phyloP scores from a whole-genome alignment of 2,888 invertebrate species.

The Nebria salina region DNA sequence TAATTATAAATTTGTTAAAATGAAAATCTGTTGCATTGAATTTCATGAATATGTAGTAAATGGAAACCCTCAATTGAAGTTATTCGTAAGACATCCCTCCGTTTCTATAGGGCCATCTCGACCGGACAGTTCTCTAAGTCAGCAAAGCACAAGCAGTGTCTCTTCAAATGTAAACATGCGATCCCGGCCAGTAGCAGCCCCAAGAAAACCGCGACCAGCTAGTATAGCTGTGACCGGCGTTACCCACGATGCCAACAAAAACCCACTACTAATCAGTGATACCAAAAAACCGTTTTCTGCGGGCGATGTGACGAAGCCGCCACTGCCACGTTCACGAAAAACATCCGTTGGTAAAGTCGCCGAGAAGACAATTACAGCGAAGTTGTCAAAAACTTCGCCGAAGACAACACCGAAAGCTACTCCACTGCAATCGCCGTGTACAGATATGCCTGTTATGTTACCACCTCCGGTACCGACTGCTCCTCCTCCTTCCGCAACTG shows the following conservation, averaged over 20 bases:
- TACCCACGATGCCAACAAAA: conserved; percentile 61
- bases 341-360: conserved; percentile 57
- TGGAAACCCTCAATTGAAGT: background rate
- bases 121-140: conserved; percentile 88
- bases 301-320: conserved; percentile 63
- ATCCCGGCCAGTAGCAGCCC: conserved; percentile 69
- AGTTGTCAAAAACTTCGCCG: conserved; percentile 49
- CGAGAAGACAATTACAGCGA: conserved; percentile 44
- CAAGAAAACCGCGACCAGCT: conserved; percentile 79
- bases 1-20: too few species aligned
- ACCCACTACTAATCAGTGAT: conserved; percentile 40
- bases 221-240: conserved; percentile 88
- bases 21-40: background rate
- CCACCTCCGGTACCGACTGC: conserved; percentile 14
- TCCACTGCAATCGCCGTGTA: conserved; percentile 34
- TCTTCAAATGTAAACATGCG: conserved; percentile 68
- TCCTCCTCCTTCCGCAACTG: background rate
- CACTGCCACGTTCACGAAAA: conserved; percentile 62
- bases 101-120: conserved; percentile 72
- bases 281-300: conserved; percentile 47
- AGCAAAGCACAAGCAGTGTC: conserved; percentile 72
- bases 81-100: background rate
- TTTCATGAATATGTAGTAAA: background rate
- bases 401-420: conserved; percentile 40
- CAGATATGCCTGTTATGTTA: conserved; percentile 26